phyloP scores from a whole-genome alignment of 2,888 invertebrate species.

The Trichacis sp. region DNA sequence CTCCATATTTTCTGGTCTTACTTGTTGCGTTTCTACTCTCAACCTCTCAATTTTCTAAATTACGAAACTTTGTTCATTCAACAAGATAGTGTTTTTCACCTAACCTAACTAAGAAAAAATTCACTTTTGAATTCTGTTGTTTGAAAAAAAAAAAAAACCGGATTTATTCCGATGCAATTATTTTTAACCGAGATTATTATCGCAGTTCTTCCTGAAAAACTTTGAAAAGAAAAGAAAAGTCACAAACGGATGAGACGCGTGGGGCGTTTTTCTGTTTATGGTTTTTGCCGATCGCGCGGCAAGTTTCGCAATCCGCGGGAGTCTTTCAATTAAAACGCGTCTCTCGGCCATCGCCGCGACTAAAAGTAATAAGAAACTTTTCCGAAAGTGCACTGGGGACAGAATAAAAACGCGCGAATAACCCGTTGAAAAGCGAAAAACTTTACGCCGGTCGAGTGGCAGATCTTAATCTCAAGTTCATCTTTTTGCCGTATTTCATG shows the following conservation, averaged over 20 bases:
- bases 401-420: conserved; percentile 16
- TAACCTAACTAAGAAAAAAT: no score
- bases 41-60: no score
- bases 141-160: no score
- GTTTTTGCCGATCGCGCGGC: conserved; percentile 11
- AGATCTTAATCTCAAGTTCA: conserved; percentile 13
- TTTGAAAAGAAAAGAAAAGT: no score
- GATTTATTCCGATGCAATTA: no score
- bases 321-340: conserved; percentile 29
- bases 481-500: conserved; percentile 5
- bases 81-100: no score
- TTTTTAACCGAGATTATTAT: no score
- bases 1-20: no score
- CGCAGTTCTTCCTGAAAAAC: no score
- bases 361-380: conserved; percentile 28
- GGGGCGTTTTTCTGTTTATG: neutral
- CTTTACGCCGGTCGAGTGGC: conserved; percentile 9
- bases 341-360: conserved; percentile 3
- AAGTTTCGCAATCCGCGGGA: conserved; percentile 11
- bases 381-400: conserved; percentile 12
- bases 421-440: conserved; percentile 6
- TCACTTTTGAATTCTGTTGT: no score
- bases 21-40: no score
- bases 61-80: no score
- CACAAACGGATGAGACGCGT: neutral